A percentile compares a stretch with the other conserved stretches of the same genome.
phyloP scores from a whole-genome alignment of 2,888 invertebrate genomes.

The Brenthis daphne region DNA sequence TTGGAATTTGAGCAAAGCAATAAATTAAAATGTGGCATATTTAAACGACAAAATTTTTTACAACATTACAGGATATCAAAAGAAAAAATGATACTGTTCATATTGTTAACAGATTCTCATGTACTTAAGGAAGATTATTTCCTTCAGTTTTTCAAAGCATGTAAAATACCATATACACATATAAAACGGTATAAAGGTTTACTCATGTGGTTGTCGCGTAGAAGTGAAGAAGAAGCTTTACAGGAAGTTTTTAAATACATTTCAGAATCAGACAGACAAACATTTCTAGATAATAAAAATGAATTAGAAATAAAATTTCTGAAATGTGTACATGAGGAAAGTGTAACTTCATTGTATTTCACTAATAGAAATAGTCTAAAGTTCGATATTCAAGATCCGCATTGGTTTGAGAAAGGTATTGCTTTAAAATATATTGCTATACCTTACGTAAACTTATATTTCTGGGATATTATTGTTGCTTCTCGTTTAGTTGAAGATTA shows the following conservation, averaged over 20 bases:
- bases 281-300: conserved; percentile 10
- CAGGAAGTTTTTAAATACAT: conserved; percentile 14
- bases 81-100: background rate
- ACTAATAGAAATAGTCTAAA: conserved; percentile 32
- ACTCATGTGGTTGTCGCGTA: conserved; percentile 9
- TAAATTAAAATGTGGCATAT: background rate
- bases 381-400: conserved; percentile 38
- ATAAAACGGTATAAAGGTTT: background rate
- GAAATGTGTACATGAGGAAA: conserved; percentile 3
- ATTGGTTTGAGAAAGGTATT: conserved; percentile 49
- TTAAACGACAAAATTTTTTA: background rate
- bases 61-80: background rate
- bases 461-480: conserved; percentile 31
- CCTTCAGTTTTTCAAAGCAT: background rate
- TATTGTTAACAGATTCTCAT: background rate
- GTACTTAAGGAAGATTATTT: background rate
- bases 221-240: background rate
- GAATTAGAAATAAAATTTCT: conserved; percentile 11
- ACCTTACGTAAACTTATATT: conserved; percentile 42
- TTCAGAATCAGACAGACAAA: conserved; percentile 10
- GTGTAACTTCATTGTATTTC: conserved; percentile 15
- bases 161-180: background rate
- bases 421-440: conserved; percentile 39
- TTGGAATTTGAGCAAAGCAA: no score
- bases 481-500: conserved; percentile 39